Conservation (phyloP, 2,888 invertebrate genomes). For the Galerucella nymphaeae region DNA sequence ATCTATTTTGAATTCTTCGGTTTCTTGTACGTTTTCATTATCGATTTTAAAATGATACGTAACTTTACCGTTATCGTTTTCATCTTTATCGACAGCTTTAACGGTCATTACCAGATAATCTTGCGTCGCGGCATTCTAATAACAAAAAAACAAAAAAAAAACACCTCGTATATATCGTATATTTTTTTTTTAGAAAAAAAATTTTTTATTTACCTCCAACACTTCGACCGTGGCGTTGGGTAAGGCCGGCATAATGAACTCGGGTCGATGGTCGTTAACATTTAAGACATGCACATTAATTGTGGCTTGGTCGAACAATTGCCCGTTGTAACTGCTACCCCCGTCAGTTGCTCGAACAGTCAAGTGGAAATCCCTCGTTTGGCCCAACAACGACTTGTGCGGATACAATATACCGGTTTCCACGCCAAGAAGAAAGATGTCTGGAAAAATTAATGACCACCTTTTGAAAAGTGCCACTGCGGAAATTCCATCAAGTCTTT, state of each 20-base stretch:
- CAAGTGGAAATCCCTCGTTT: constrained; percentile 68
- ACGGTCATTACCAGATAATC: constrained; percentile 84
- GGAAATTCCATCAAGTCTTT: constrained; percentile 11
- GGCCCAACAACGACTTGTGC: constrained; percentile 75
- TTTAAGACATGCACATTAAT: constrained; percentile 82
- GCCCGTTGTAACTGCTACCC: constrained; percentile 74
- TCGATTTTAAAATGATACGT: constrained; percentile 86
- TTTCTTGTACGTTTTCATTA: constrained; percentile 76
- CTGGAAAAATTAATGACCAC: constrained; percentile 62
- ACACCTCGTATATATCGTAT: too few relatives aligned
- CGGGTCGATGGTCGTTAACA: constrained; percentile 85
- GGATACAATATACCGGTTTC: constrained; percentile 86
- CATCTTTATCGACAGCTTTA: constrained; percentile 83
- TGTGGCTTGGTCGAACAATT: constrained; percentile 74
- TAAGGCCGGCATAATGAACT: constrained; percentile 80
- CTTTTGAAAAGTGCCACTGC: constrained; percentile 17
- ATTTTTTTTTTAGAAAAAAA: too few relatives aligned
- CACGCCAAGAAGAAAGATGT: constrained; percentile 80
- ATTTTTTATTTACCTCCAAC: constrained; percentile 75
- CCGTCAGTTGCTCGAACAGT: constrained; percentile 78
- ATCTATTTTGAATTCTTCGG: constrained; percentile 85
- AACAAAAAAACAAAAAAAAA: constrained; percentile 42
- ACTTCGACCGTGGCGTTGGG: constrained; percentile 83
- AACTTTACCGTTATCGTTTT: constrained; percentile 84
- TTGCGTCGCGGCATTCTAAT: constrained; percentile 77